Evolutionary conservation across 2,888 invertebrate species (phyloP), one percentile per base, ranked within the genome.

Genomic region (Bugulina stolonifera): DNA sequence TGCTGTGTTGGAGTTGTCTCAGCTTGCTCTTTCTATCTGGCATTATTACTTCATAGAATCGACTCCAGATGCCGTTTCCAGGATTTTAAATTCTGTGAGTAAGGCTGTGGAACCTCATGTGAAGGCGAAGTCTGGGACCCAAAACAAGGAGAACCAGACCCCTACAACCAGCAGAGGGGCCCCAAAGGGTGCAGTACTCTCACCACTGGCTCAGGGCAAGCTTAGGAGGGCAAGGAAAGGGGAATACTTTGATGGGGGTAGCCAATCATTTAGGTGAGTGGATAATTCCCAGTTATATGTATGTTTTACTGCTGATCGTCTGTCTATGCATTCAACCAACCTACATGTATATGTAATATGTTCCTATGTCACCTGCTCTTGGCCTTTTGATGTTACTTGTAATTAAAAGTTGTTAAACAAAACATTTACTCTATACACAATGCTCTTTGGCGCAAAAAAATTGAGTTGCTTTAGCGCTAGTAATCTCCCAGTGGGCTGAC

Each of bases 191-290:
- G 22, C 14, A 5, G 34, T 32, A 1, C 18, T 64, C 10, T 64
- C 64, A 25, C 64, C 64, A 14, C 64, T 64, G 18, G 32, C 64
- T 64, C 64, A 64, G 32, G 64, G 64, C 3, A 27, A 34, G 64
- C 10, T 32, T 3, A 32, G 22, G 29, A 2, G 32, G 64, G 27
- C 32, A 3, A 64, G 34, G 18, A 14, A 34, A 10, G 32, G 27
- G 34, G 64, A 64, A 5, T 64, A 25, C 43, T 18, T n/a, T n/a
- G n/a, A n/a, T n/a, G n/a, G n/a, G n/a, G 57, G 10, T 5, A 25
- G 25, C 25, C 23, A 5, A 5, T 57, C 57, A 14, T 57, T 57
- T 57, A 25, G 57, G 57, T 57, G 57, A 25, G 57, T 57, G 5
- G 14, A 23, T n/a, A 18, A 5, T 57, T 25, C 14, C 57, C 14